Conservation (phyloP, 2,888 invertebrate genomes). For the Conomelus anceps region DNA sequence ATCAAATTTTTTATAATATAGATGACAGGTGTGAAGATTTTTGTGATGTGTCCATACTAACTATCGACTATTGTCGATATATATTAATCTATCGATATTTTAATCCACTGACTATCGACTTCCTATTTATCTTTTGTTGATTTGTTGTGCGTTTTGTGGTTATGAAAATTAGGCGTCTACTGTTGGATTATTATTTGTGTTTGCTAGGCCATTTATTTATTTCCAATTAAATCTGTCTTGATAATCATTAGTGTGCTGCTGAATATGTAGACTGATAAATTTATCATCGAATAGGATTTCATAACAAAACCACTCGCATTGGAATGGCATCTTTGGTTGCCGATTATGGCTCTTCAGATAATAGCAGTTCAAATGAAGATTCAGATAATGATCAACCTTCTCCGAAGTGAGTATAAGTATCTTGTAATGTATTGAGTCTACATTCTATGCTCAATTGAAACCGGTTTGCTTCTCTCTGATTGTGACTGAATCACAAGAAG, state of each 20-base stretch:
- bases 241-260: neutral
- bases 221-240: neutral
- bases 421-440: neutral
- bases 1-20: neutral
- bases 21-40: neutral
- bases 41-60: neutral
- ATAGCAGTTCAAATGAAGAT: conserved; percentile 34
- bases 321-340: conserved; percentile 36
- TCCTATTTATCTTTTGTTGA: neutral
- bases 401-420: conserved; percentile 39
- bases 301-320: neutral
- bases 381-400: conserved; percentile 42
- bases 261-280: neutral
- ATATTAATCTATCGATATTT: neutral
- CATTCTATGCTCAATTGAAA: neutral
- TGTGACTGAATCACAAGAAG: neutral
- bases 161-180: neutral
- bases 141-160: neutral
- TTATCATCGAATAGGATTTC: neutral
- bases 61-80: neutral
- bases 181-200: too few relatives aligned
- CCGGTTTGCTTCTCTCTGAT: neutral
- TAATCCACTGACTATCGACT: too few relatives aligned
- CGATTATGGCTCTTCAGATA: conserved; percentile 22
- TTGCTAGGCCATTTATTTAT: neutral